phyloP scores from a whole-genome alignment of 2,113 vertebrate genomes.

The Cyphomyrus plagiostoma region DNA sequence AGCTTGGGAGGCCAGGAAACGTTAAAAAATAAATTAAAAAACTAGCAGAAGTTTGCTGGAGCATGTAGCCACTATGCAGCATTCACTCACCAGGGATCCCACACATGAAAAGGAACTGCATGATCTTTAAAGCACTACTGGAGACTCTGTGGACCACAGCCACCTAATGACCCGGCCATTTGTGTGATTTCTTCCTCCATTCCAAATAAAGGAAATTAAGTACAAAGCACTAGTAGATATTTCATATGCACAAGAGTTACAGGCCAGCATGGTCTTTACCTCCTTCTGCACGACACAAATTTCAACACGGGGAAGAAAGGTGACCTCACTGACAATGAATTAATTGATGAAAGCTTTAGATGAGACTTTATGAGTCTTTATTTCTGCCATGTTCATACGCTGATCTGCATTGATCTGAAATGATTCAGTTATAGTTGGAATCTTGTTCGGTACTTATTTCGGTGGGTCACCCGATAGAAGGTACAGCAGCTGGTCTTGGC shows the following conservation, averaged over 20 bases:
- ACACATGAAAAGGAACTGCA: background rate
- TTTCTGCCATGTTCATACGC: background rate
- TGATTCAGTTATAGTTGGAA: background rate
- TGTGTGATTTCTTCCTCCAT: background rate
- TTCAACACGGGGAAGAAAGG: background rate
- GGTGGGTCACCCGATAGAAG: background rate
- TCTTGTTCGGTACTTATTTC: background rate
- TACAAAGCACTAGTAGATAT: background rate
- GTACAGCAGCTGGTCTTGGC: background rate
- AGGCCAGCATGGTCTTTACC: background rate
- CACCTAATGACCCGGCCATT: background rate
- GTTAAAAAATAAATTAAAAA: background rate
- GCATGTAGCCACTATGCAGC: background rate
- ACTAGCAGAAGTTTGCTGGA: background rate
- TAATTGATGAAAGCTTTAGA: background rate
- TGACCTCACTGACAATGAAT: background rate
- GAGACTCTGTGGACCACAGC: background rate
- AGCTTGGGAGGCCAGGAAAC: background rate
- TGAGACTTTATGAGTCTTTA: background rate
- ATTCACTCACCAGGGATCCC: background rate
- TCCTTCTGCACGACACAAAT: background rate
- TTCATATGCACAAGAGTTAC: background rate
- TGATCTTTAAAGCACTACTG: background rate
- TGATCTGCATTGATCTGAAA: background rate
- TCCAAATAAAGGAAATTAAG: background rate